Evolutionary conservation across 30 jellyfish, hydroid and myxozoan species (phyloP), one percentile per base, ranked within the genome.

Genomic region (Cassiopea xamachana): DNA sequence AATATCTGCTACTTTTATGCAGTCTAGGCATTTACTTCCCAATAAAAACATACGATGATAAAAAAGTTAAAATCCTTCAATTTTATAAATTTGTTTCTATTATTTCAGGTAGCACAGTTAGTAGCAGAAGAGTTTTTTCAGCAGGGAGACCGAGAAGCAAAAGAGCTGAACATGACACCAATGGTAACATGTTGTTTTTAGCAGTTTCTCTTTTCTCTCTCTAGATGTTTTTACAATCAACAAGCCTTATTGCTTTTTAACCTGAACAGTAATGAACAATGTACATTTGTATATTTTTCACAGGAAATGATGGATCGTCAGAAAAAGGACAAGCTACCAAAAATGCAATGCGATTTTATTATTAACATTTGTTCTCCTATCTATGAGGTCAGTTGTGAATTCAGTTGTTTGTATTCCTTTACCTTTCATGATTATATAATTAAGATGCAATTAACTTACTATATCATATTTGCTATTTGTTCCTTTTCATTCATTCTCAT

Each of bases 281-380:
- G 39, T 27, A 27, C 39, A 27, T 27, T 27, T 27, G 39, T 27
- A 27, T 27, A 27, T 27, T 14, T 61, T 46, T 61, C 55, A 10
- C 60, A 95, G 99, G 99, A 95, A 87, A 91, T 95, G 97, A 95
- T 95, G 99, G 99, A 95, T 70, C 92, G 99, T 13, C 98, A 94
- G 73, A 95, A 95, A 73, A 92, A 95, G 70, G 99, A 95, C 90
- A 87, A 91, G 79, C 73, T 95, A 62, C 99, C 99, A 60, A 87
- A 90, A 81, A 91, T 95, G 98, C 99, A 95, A 84, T 97, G 92
- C 82, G 99, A 98, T 27, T 95, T 95, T 68, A 92, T 95, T 43
- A 90, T 50, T 7, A 55, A 58, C 59, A 79, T 95, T 60, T 95
- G 99, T 69, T 69, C 55, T 12, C 97, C 99, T 0, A 80, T 95